These are phyloP conservation scores for Bimastos eiseni DNA, from an alignment of 2,888 invertebrate species.

Conservation along the genomic window DNA sequence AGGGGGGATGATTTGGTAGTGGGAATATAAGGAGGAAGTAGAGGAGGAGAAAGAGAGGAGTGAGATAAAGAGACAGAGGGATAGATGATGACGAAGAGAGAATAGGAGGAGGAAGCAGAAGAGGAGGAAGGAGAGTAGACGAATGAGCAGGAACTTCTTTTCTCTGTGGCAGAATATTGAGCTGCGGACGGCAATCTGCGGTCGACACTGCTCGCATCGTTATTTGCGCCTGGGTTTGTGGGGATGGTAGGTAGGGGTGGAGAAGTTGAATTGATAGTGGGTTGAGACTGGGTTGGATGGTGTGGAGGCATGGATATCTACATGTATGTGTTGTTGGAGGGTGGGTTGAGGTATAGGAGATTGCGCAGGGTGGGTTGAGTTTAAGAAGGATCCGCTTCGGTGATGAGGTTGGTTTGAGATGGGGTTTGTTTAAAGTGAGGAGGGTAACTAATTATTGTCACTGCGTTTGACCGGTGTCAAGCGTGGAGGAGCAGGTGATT, in stretches of 20 bases:
- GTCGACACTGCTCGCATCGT: neutral
- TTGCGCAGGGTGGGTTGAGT: neutral
- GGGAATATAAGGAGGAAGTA: neutral
- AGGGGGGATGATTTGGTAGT: too few relatives aligned
- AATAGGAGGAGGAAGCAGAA: too few relatives aligned
- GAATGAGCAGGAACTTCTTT: neutral
- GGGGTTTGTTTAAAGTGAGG: neutral
- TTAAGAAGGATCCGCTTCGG: neutral
- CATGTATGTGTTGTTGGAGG: neutral
- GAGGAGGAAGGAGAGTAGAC: neutral
- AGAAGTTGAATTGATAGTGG: too few relatives aligned
- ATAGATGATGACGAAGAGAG: too few relatives aligned
- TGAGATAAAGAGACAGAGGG: too few relatives aligned
- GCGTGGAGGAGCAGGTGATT: neutral
- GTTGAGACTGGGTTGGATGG: neutral
- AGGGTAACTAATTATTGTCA: neutral
- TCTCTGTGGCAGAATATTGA: constrained; percentile 2
- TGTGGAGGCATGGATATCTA: too few relatives aligned
- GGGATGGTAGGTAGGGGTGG: too few relatives aligned
- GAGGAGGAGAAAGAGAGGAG: neutral
- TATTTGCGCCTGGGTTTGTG: neutral
- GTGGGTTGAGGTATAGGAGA: neutral
- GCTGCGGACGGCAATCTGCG: neutral
- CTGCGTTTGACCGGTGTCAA: neutral
- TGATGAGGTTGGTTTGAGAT: neutral